Percentiles rank a stretch among this genome's conserved stretches.
These are phyloP conservation scores for Cheilosia variabilis DNA, from an alignment of 2,888 invertebrate species.

Conservation along the genomic window DNA sequence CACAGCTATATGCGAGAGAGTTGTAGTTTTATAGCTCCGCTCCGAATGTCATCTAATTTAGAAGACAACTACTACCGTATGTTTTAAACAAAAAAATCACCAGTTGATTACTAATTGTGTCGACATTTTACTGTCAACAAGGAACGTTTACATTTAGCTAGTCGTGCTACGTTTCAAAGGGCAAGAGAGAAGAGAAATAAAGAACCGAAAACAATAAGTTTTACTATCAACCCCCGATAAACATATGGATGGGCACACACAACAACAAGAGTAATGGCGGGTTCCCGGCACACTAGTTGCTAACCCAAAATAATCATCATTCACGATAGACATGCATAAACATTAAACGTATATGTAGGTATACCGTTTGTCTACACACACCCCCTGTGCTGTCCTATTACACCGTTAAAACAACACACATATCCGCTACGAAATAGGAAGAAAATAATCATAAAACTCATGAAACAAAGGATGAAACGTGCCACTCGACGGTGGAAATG, in stretches of 20 bases:
- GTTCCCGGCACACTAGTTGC: slow-evolving; percentile 57
- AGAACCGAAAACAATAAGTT: slow-evolving; percentile 23
- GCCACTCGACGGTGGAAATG: slow-evolving; percentile 24
- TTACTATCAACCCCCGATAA: slow-evolving; percentile 45
- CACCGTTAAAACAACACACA: slow-evolving; percentile 38
- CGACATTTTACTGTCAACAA: slow-evolving; percentile 19
- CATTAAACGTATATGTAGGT: not conserved
- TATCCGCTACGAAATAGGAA: slow-evolving; percentile 30
- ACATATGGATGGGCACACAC: slow-evolving; percentile 63
- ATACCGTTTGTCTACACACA: slow-evolving; percentile 38
- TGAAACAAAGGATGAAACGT: slow-evolving; percentile 56
- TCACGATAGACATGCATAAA: slow-evolving; percentile 63
- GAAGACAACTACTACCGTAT: not conserved
- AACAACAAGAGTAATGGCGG: slow-evolving; percentile 18
- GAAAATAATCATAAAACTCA: slow-evolving; percentile 66
- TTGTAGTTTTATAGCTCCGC: not conserved
- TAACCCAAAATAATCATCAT: slow-evolving; percentile 68
- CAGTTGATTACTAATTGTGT: slow-evolving; percentile 39
- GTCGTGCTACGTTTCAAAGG: slow-evolving; percentile 9
- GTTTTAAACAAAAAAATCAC: slow-evolving; percentile 2
- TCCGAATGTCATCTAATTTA: slow-evolving; percentile 13
- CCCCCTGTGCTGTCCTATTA: not conserved
- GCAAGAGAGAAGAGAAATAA: slow-evolving; percentile 28
- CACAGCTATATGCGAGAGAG: not conserved
- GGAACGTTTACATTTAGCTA: slow-evolving; percentile 6